These are phyloP conservation scores for Acanthopleura granulata DNA, from an alignment of 2,888 invertebrate genomes.

Conservation along the genomic window DNA sequence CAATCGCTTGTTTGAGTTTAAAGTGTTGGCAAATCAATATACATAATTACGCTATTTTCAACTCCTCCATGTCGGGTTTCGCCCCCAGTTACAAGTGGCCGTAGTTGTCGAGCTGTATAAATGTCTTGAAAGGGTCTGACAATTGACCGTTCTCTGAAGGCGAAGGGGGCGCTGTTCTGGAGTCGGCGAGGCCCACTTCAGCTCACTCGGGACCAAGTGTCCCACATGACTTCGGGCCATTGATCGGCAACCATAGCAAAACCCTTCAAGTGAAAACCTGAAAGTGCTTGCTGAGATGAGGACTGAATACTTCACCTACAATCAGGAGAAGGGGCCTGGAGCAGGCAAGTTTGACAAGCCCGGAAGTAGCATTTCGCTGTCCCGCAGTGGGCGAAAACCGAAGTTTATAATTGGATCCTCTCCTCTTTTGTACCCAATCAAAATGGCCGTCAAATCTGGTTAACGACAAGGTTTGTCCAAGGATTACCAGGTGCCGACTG, in stretches of 20 bases:
- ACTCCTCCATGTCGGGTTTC: not conserved
- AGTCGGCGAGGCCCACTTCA: not conserved
- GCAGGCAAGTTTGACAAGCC: conserved; percentile 5
- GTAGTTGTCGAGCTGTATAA: not conserved
- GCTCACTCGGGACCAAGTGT: conserved; percentile 7
- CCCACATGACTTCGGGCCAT: not conserved
- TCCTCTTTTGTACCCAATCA: not conserved
- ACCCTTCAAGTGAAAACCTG: conserved; percentile 12
- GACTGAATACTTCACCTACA: conserved; percentile 1
- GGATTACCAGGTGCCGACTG: too few species aligned
- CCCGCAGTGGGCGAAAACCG: not conserved
- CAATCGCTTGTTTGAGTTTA: not conserved
- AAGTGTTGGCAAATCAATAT: conserved; percentile 14
- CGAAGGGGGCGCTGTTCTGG: not conserved
- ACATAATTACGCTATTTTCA: conserved; percentile 20
- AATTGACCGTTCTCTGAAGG: not conserved
- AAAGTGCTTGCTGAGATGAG: conserved; percentile 7
- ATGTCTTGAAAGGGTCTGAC: not conserved
- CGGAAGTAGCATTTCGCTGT: not conserved
- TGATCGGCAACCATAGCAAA: conserved; percentile 17
- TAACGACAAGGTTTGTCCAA: too few species aligned
- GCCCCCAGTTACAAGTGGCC: conserved; percentile 14
- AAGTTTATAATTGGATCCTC: not conserved
- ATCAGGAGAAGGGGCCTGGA: not conserved
- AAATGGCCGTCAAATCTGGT: too few species aligned